A percentile compares a stretch with the other conserved stretches of the same genome.
phyloP scores from a whole-genome alignment of 2,113 vertebrate species.

The Terrapene triunguis region DNA sequence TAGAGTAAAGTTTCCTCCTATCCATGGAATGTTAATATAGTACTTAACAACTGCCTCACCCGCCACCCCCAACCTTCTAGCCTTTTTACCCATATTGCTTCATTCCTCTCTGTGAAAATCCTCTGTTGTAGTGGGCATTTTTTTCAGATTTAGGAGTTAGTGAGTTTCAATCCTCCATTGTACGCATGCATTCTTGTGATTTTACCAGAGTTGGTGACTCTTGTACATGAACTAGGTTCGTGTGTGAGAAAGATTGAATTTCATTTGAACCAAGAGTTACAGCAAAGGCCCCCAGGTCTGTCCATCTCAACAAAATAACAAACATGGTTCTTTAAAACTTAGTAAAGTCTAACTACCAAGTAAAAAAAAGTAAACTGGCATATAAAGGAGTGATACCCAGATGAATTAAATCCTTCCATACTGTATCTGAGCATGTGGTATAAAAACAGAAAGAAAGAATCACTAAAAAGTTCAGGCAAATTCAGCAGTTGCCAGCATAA shows the following conservation, averaged over 20 bases:
- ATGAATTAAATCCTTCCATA: not conserved
- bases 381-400: not conserved
- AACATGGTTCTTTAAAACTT: not conserved
- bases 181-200: not conserved
- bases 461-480: not conserved
- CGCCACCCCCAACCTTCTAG: accelerated
- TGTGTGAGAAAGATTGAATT: not conserved
- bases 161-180: not conserved
- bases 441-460: not conserved
- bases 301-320: not conserved
- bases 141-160: not conserved
- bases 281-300: not conserved
- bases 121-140: not conserved
- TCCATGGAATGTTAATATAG: not conserved
- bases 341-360: not conserved
- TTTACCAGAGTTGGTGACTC: not conserved
- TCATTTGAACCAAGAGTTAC: not conserved
- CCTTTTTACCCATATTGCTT: not conserved
- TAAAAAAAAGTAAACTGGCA: not conserved
- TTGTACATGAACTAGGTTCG: not conserved
- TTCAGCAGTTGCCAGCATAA: not conserved
- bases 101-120: not conserved
- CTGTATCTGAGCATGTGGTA: accelerated
- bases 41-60: not conserved
- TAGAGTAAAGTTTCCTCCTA: not conserved